Conservation (phyloP, 2,888 invertebrate species). For the Pristionchus fissidentatus region DNA sequence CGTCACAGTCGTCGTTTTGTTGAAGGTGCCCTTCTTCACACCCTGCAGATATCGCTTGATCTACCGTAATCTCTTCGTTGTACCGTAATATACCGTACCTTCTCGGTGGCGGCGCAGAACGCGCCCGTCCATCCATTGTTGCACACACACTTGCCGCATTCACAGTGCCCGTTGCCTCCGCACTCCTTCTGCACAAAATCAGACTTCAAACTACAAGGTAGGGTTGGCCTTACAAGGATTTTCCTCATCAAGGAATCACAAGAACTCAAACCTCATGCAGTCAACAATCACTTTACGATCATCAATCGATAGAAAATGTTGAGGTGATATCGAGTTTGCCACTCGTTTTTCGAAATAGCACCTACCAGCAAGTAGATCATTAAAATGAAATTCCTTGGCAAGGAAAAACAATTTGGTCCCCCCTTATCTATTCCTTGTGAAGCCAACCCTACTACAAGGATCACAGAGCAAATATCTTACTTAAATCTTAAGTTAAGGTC, state of each 20-base stretch:
- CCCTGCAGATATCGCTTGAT: neutral
- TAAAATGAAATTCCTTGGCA: no score
- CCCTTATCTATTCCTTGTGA: no score
- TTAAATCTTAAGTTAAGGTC: neutral
- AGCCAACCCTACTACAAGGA: neutral
- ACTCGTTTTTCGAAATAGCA: no score
- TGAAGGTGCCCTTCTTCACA: neutral
- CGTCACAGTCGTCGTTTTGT: conserved; percentile 6
- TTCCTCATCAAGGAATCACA: neutral
- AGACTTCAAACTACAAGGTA: no score
- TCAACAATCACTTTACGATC: no score
- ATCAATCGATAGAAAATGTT: no score
- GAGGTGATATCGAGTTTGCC: no score
- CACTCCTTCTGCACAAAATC: conserved; percentile 67
- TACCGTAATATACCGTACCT: neutral
- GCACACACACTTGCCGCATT: conserved; percentile 73
- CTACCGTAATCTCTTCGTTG: neutral
- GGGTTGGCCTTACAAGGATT: no score
- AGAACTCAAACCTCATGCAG: no score
- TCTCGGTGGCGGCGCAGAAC: conserved; percentile 58
- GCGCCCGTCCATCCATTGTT: conserved; percentile 71
- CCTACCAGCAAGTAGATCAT: no score
- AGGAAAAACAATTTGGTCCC: no score
- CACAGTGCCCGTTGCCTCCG: conserved; percentile 70
- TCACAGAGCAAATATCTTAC: neutral